Evolutionary conservation across 2,888 invertebrate genomes (phyloP).

Genomic region (Steinernema carpocapsae): DNA sequence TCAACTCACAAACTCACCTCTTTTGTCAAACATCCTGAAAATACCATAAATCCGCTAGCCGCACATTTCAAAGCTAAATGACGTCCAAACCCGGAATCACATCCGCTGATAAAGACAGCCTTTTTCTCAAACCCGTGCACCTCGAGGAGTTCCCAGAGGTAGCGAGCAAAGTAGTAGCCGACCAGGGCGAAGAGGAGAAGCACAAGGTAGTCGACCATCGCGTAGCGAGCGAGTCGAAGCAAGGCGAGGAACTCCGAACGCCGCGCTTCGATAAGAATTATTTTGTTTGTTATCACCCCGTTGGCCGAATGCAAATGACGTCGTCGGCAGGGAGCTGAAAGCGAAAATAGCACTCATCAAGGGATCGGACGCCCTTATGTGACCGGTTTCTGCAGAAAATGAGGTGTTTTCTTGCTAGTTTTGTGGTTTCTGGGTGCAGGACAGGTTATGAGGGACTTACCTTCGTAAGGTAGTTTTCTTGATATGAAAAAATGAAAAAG

Average conservation of each 20-base stretch:
- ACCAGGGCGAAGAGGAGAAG: not conserved
- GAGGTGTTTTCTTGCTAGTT: not conserved
- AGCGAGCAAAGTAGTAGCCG: not conserved
- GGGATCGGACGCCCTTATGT: not conserved
- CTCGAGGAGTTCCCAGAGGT: constrained; percentile 5
- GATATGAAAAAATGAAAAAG: too few species aligned
- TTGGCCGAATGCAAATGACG: constrained; percentile 25
- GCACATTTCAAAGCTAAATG: constrained; percentile 65
- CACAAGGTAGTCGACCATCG: not conserved
- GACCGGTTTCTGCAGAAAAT: not conserved
- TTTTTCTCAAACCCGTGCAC: not conserved
- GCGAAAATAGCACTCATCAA: constrained; percentile 3
- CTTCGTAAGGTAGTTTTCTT: too few species aligned
- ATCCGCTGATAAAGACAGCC: constrained; percentile 44
- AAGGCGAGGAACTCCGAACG: not conserved
- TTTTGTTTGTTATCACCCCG: constrained; percentile 2
- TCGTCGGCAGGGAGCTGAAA: not conserved
- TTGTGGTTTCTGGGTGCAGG: not conserved
- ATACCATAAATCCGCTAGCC: constrained; percentile 78
- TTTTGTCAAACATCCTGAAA: constrained; percentile 78
- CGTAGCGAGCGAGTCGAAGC: not conserved
- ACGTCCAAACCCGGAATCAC: constrained; percentile 67
- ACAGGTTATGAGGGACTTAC: too few species aligned
- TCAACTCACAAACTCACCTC: constrained; percentile 44
- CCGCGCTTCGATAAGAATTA: constrained; percentile 11